Percentiles rank a stretch among this genome's conserved stretches.
phyloP scores from a whole-genome alignment of 2,113 vertebrate species.

The Lichenostomus cassidix region DNA sequence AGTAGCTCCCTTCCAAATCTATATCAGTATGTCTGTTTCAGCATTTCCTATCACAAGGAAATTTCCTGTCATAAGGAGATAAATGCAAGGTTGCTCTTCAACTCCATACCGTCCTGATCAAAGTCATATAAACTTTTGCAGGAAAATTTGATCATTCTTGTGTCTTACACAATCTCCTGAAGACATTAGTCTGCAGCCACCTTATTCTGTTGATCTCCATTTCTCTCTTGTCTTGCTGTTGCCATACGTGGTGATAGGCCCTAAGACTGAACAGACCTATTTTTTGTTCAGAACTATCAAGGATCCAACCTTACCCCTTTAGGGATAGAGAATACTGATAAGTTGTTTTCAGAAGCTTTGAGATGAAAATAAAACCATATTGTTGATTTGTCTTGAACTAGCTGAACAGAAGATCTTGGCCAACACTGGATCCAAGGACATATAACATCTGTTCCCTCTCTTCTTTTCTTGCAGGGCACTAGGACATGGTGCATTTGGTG shows the following conservation, averaged over 20 bases:
- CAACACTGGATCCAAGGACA: background rate
- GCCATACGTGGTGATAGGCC: background rate
- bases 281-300: background rate
- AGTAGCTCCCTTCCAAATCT: background rate
- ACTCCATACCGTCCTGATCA: background rate
- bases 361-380: background rate
- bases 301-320: background rate
- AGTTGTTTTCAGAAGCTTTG: background rate
- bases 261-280: background rate
- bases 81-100: background rate
- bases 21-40: background rate
- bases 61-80: background rate
- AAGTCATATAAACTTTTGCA: background rate
- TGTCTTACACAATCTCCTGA: background rate
- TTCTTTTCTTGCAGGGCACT: constrained; percentile 77
- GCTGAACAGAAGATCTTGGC: background rate
- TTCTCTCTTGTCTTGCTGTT: background rate
- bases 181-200: background rate
- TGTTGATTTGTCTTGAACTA: background rate
- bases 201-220: background rate
- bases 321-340: background rate
- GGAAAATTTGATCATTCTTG: background rate
- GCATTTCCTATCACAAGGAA: background rate
- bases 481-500: constrained; percentile 90
- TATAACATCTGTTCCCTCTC: background rate